phyloP scores from a whole-genome alignment of 2,888 invertebrate species.

The Xylota sylvarum region DNA sequence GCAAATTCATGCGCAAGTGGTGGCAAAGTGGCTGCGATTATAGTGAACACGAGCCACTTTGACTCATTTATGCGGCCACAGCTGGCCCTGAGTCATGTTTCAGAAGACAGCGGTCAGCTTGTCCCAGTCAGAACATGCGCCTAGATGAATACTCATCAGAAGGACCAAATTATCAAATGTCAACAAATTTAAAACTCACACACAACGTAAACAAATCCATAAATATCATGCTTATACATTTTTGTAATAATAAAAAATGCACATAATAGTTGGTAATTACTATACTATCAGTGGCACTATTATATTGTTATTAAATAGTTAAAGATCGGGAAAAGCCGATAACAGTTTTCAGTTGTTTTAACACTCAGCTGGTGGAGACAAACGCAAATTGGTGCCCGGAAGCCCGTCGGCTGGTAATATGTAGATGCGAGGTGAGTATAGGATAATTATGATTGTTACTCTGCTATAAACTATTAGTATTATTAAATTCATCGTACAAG shows the following conservation, averaged over 20 bases:
- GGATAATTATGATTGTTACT: slow-evolving; percentile 22
- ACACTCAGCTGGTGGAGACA: slow-evolving; percentile 1
- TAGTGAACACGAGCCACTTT: background rate
- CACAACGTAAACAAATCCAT: slow-evolving; percentile 3
- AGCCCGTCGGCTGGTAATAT: background rate
- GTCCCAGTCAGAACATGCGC: background rate
- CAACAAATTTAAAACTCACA: background rate
- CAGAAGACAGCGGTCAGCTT: background rate
- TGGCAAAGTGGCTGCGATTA: background rate
- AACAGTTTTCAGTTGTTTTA: slow-evolving; percentile 5
- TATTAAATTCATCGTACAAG: slow-evolving; percentile 32
- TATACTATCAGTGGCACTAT: slow-evolving; percentile 18
- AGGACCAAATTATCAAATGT: background rate
- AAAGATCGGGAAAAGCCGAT: slow-evolving; percentile 23
- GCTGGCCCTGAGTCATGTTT: background rate
- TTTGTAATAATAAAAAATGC: slow-evolving; percentile 1
- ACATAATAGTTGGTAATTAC: slow-evolving; percentile 37
- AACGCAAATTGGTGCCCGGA: slow-evolving; percentile 14
- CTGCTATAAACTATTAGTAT: slow-evolving; percentile 22
- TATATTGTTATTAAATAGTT: slow-evolving; percentile 5
- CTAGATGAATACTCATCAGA: background rate
- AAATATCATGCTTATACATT: no score
- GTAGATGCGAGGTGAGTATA: background rate
- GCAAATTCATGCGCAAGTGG: background rate
- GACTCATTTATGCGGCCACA: background rate